Evolutionary conservation across 1,140 invertebrate genomes (phyloP), one percentile per base, ranked within the genome.

Genomic region (Branchinecta lynchi): DNA sequence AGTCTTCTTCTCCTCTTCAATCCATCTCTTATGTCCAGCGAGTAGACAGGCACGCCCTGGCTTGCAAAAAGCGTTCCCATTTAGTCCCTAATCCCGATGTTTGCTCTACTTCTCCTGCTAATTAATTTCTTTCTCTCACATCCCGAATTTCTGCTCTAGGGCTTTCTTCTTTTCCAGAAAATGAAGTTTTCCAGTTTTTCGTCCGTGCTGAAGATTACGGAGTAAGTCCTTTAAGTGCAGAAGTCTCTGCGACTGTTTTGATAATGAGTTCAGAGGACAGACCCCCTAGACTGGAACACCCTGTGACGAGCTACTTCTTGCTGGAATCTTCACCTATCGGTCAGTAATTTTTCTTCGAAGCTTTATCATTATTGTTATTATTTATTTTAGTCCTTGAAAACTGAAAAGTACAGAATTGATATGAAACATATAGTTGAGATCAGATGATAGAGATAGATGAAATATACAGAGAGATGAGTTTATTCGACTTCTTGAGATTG

Each of bases 101-200:
- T 32, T 32, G 32, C 32, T 32, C 32, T 32, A 32, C 32, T 32
- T 32, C 32, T 32, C 32, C 32, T 32, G 32, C 32, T 32, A 32
- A 32, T 32, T 32, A 32, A 32, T 32, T 32, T 32, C 32, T 32
- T 32, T 32, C 32, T 32, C 32, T 32, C 32, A 32, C 32, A 32
- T 32, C 32, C 32, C 32, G 32, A 32, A 32, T 32, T 32, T 32
- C 32, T 32, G 32, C 32, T 32, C 32, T 32, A 32, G 32, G 32
- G 32, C 32, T 32, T 73, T 66, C 65, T 71, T 60, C 70, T 66
- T 32, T 43, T 17, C 9, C 43, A 90, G 89, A 86, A 77, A 87
- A 87, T 74, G 83, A 90, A 80, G 82, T 88, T 10, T 89, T 90
- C 77, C 90, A 94, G 80, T 87, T 95, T 74, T 96, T 95, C 80